phyloP scores from a whole-genome alignment of 2,797 vertebrate species.

The Cheracebus regulus region DNA sequence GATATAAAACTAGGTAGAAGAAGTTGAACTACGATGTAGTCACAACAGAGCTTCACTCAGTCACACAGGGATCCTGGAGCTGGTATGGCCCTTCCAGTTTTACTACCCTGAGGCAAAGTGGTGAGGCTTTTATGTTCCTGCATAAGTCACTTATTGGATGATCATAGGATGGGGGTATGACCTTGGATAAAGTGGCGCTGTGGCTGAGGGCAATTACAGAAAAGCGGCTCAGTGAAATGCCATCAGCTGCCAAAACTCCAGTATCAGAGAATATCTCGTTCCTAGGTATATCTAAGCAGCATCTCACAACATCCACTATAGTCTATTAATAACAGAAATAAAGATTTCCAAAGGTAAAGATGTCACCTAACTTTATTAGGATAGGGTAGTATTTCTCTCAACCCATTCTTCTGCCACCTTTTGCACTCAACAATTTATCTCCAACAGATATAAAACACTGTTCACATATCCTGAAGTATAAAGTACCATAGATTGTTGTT shows the following conservation, averaged over 20 bases:
- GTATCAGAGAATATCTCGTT: background rate
- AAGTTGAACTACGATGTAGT: background rate
- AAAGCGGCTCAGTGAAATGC: background rate
- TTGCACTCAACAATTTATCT: background rate
- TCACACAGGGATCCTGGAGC: background rate
- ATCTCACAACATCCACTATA: background rate
- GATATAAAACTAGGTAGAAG: background rate
- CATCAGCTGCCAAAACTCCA: background rate
- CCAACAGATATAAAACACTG: background rate
- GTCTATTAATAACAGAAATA: background rate
- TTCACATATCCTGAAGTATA: background rate
- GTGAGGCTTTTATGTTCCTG: background rate
- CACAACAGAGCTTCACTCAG: background rate
- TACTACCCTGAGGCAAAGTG: background rate
- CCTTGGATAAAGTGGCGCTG: background rate
- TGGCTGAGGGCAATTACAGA: background rate
- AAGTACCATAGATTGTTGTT: background rate
- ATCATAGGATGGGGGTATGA: rapidly evolving
- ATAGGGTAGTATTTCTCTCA: background rate
- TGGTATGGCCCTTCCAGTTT: background rate
- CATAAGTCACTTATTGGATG: background rate
- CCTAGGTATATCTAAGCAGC: background rate
- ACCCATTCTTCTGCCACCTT: background rate
- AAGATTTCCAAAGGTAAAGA: background rate
- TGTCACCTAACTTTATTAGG: background rate